Base-by-base conservation (phyloP, 2,113 vertebrate genomes). In the Poecilia latipinna region DNA sequence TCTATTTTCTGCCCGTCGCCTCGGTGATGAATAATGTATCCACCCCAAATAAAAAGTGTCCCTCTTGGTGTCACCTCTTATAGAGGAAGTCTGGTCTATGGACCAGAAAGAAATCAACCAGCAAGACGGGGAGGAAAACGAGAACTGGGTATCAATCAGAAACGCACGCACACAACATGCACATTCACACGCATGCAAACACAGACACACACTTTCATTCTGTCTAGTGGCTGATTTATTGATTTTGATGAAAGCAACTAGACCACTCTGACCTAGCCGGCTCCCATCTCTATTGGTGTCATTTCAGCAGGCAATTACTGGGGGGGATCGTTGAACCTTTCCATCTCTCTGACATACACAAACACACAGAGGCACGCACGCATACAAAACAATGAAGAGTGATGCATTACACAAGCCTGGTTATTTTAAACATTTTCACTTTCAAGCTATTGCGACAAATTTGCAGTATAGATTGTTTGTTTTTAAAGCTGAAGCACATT, bases 171-270 rank as follows among this genome's bases (percentile, higher is more conserved):
- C 60, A 48, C 42, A 39, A 17, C 37, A 42, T 39, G n/a, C 44
- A 28, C 17, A 15, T 67, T 26, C 48, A 44, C 61, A 75, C 66
- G n/a, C 37, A 68, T 22, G 31, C 63, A 61, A 44, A 51, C 74
- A 65, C 65, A 72, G 33, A 37, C 48, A 75, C 68, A 70, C 33
- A 57, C 37, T 28, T 44, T 42, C 67, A 72, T 70, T 79, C 31
- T 68, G 84, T 83, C 74, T 77, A 74, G 71, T 68, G 70, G 69
- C 68, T 86, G 85, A 87, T 89, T 80, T 88, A 91, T 91, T 79
- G 91, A 92, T 90, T 92, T 84, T 87, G 87, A 93, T 88, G 61
- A 84, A 87, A 80, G 72, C 75, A 64, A 82, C 84, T 85, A 54
- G 77, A 76, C 83, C 66, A 68, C 54, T 78, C 77, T 78, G 77